A percentile compares a stretch with the other conserved stretches of the same genome.
phyloP scores from a whole-genome alignment of 2,888 invertebrate species.

The Helicoverpa assulta region DNA sequence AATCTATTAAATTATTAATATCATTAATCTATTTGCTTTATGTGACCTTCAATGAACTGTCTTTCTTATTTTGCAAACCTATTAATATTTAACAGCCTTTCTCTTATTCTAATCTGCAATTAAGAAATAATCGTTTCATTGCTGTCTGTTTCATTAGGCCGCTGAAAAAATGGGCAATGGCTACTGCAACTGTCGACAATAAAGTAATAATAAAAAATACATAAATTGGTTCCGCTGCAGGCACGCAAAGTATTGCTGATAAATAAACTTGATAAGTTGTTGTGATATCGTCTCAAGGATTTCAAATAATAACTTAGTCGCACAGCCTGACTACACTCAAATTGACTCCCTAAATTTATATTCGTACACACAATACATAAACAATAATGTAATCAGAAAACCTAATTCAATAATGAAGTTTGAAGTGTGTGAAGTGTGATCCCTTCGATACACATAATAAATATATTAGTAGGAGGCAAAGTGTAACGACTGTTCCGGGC shows the following conservation, averaged over 20 bases:
- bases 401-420: constrained; percentile 25
- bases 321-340: not conserved
- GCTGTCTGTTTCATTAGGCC: constrained; percentile 41
- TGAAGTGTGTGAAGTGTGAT: constrained; percentile 26
- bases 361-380: not conserved
- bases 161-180: constrained; percentile 24
- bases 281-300: constrained; percentile 43
- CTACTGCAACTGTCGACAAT: constrained; percentile 18
- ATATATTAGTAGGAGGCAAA: constrained; percentile 33
- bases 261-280: constrained; percentile 17
- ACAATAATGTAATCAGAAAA: constrained; percentile 9
- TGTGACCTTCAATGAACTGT: constrained; percentile 31
- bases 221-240: constrained; percentile 39
- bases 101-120: constrained; percentile 26
- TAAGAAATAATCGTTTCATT: constrained; percentile 28
- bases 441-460: constrained; percentile 30
- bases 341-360: constrained; percentile 5
- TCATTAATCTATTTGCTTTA: not conserved
- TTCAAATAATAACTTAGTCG: constrained; percentile 27
- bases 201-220: constrained; percentile 25
- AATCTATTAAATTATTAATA: not conserved
- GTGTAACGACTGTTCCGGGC: constrained; percentile 30
- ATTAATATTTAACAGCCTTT: constrained; percentile 9
- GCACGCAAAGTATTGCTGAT: constrained; percentile 45
- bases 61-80: constrained; percentile 26